Percentiles rank a stretch among this genome's conserved stretches.
Conservation (phyloP, 1,140 invertebrate species). For the Ctenoplectra terminalis region DNA sequence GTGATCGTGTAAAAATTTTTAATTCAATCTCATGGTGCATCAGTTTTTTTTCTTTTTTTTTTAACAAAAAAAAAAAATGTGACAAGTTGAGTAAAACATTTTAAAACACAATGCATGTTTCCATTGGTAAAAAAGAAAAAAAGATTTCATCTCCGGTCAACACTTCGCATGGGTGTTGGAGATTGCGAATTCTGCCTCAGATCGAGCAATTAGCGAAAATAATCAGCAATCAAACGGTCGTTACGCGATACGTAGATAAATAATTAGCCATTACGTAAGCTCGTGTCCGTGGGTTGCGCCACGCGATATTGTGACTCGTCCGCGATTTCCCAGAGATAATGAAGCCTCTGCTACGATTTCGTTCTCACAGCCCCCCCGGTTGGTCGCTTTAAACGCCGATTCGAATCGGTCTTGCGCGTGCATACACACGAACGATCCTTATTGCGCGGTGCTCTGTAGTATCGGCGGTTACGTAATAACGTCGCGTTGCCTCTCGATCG, state of each 20-base stretch:
- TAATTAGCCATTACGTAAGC: constrained; percentile 52
- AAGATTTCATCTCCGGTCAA: too few species aligned
- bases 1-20: neutral
- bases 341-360: constrained; percentile 42
- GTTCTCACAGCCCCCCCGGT: constrained; percentile 43
- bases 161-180: neutral
- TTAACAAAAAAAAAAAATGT: too few species aligned
- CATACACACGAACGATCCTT: neutral
- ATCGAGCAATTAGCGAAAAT: constrained; percentile 19
- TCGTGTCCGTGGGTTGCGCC: constrained; percentile 21
- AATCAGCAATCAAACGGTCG: constrained; percentile 7
- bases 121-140: too few species aligned
- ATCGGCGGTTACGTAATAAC: constrained; percentile 6
- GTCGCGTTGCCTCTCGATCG: neutral
- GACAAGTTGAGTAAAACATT: too few species aligned
- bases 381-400: constrained; percentile 9
- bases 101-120: too few species aligned
- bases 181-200: neutral
- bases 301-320: constrained; percentile 50
- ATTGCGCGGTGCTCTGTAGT: neutral
- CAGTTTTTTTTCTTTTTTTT: too few species aligned
- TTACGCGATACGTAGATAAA: constrained; percentile 34
- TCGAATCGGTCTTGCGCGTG: neutral
- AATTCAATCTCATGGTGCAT: too few species aligned
- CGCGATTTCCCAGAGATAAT: constrained; percentile 56